phyloP scores from a whole-genome alignment of 2,113 vertebrate genomes.

The Ranitomeya imitator region DNA sequence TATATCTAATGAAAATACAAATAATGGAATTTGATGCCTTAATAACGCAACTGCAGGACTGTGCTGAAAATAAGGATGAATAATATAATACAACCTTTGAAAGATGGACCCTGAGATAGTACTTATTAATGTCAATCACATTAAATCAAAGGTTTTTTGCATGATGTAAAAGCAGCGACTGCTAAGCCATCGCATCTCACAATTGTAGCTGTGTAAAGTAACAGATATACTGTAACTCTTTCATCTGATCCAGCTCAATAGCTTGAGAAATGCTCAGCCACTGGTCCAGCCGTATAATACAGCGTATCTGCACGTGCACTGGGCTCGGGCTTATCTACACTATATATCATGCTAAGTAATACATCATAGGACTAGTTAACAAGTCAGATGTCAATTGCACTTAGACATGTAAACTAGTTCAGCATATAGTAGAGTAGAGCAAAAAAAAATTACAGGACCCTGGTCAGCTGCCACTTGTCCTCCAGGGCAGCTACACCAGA shows the following conservation, averaged over 20 bases:
- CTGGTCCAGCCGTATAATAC: not conserved
- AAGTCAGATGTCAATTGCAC: too few species aligned
- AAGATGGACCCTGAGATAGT: not conserved
- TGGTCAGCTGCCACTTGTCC: too few species aligned
- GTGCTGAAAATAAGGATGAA: not conserved
- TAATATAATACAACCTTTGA: not conserved
- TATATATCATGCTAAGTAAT: not conserved
- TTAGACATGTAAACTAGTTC: too few species aligned
- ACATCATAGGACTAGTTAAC: too few species aligned
- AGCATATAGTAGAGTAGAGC: too few species aligned
- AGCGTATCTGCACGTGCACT: not conserved
- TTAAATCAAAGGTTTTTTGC: not conserved
- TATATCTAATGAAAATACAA: not conserved
- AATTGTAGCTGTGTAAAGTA: not conserved
- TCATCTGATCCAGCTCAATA: not conserved
- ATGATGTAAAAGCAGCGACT: not conserved
- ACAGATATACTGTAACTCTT: not conserved
- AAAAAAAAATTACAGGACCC: too few species aligned
- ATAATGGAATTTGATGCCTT: not conserved
- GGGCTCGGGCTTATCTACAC: not conserved
- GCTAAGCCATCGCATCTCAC: not conserved
- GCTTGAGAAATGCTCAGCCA: not conserved
- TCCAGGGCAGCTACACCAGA: too few species aligned
- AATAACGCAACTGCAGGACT: not conserved
- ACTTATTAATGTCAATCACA: not conserved